Conservation (phyloP, 2,888 invertebrate species). For the Podotricha telesiphe region DNA sequence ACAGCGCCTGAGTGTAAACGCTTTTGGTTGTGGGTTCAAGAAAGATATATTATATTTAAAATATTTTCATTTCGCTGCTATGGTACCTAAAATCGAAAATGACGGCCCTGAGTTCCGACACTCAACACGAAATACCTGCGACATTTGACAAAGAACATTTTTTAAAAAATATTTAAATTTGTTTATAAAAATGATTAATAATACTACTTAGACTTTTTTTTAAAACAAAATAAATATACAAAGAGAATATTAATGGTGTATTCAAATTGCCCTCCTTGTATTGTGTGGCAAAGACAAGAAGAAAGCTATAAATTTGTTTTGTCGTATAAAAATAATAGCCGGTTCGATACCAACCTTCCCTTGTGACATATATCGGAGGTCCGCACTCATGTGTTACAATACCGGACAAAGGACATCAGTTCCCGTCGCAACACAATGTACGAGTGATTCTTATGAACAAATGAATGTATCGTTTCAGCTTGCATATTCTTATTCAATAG, state of each 20-base stretch:
- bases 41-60: no score
- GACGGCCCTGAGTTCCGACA: no score
- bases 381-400: slow-evolving; percentile 79
- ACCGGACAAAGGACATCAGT: slow-evolving; percentile 80
- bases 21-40: no score
- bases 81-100: no score
- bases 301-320: slow-evolving; percentile 71
- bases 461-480: slow-evolving; percentile 64
- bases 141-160: no score
- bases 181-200: no score
- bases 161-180: no score
- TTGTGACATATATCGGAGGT: slow-evolving; percentile 73
- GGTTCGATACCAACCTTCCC: slow-evolving; percentile 70
- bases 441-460: slow-evolving; percentile 79
- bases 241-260: slow-evolving; percentile 29
- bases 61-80: no score
- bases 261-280: slow-evolving; percentile 44
- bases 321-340: slow-evolving; percentile 78
- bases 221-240: background rate
- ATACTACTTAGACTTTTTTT: no score
- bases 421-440: slow-evolving; percentile 75
- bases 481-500: slow-evolving; percentile 74
- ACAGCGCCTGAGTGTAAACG: no score
- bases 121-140: no score
- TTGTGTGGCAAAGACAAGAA: slow-evolving; percentile 41